Conservation (phyloP, 2,888 invertebrate genomes). For the Balanococcus diminutus region DNA sequence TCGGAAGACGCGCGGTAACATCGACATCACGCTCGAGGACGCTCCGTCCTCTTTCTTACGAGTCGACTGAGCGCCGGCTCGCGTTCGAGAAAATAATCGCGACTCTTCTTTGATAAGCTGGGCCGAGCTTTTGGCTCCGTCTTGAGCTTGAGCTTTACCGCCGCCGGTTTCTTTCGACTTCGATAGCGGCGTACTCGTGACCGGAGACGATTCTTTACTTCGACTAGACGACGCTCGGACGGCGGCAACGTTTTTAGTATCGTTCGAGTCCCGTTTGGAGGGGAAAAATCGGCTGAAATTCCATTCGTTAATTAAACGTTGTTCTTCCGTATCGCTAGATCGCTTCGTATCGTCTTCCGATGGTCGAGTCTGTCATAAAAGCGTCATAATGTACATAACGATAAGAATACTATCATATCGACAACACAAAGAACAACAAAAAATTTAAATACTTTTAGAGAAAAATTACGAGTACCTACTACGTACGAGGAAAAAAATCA, state of each 20-base stretch:
- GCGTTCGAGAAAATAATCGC: background rate
- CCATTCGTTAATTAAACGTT: constrained; percentile 83
- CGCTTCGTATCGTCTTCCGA: constrained; percentile 39
- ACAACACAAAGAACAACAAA: background rate
- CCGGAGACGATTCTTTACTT: background rate
- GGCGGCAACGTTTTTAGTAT: background rate
- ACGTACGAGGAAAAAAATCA: background rate
- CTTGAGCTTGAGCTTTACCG: background rate
- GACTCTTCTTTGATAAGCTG: background rate
- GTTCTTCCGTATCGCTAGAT: constrained; percentile 71
- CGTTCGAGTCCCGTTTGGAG: constrained; percentile 58
- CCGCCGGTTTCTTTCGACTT: background rate
- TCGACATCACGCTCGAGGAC: background rate
- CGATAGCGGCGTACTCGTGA: background rate
- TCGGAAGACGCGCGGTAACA: constrained; percentile 65
- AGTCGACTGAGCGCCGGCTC: background rate
- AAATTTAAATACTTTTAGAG: background rate
- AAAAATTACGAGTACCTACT: background rate
- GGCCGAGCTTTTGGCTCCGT: background rate
- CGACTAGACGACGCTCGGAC: background rate
- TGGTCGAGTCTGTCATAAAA: constrained; percentile 36
- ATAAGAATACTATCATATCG: background rate
- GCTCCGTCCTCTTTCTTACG: constrained; percentile 9
- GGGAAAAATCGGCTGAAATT: constrained; percentile 85
- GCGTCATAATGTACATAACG: constrained; percentile 12